phyloP scores from a whole-genome alignment of 2,888 invertebrate genomes.

The Pyralis farinalis region DNA sequence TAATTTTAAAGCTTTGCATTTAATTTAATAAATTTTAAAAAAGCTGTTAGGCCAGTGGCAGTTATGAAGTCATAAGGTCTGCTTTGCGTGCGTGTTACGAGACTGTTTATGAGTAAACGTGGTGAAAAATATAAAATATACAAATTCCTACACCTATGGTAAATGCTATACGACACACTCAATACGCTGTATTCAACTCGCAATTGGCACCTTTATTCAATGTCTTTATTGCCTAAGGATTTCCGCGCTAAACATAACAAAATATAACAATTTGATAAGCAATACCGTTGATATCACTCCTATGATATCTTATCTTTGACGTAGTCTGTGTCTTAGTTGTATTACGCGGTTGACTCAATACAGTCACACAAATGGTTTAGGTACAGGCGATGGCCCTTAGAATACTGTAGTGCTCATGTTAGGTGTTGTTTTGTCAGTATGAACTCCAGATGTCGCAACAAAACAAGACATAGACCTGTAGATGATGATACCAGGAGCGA shows the following conservation, averaged over 20 bases:
- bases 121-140: too few relatives aligned
- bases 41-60: too few relatives aligned
- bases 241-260: constrained; percentile 30
- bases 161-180: too few relatives aligned
- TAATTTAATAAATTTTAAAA: too few relatives aligned
- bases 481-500: constrained; percentile 71
- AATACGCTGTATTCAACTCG: too few relatives aligned
- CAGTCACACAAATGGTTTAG: constrained; percentile 34
- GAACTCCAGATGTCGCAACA: constrained; percentile 48
- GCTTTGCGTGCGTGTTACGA: too few relatives aligned
- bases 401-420: constrained; percentile 26
- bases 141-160: too few relatives aligned
- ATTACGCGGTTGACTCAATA: constrained; percentile 48
- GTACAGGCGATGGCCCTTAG: constrained; percentile 21
- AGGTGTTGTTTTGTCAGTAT: constrained; percentile 36
- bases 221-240: constrained; percentile 28
- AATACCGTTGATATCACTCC: constrained; percentile 37
- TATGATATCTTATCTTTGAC: constrained; percentile 63
- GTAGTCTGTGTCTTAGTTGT: constrained; percentile 65
- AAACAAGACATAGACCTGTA: constrained; percentile 55
- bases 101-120: too few relatives aligned
- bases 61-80: too few relatives aligned
- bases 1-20: too few relatives aligned
- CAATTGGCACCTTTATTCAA: too few relatives aligned
- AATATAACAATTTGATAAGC: constrained; percentile 50